Base-by-base conservation (phyloP, 1,140 invertebrate genomes). In the Holotrichia oblita region DNA sequence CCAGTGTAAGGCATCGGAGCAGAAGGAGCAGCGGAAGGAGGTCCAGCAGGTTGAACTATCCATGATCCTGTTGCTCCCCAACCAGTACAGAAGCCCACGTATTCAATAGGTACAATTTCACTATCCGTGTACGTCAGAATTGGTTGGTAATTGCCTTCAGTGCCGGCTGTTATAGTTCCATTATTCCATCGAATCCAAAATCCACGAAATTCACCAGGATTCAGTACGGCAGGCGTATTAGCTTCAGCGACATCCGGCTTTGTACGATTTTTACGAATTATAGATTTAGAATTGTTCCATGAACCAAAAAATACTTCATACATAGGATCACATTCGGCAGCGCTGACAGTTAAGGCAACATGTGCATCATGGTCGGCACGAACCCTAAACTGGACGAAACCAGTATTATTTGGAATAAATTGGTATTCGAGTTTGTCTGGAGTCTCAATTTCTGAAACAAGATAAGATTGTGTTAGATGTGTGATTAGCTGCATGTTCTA, bases 31-130 rank as follows among this genome's bases (percentile, higher is more conserved):
- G 34, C 8, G 3, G 41, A 20, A 12, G 72, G 41, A 6, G 78
- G 12, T 7, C 17, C 27, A 55, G 80, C 64, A 48, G 84, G 84
- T 81, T 96, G 93, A 83, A 97, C 91, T 27, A 93, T 88, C 95
- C 95, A 97, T 42, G 92, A 90, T n/a, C 95, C 95, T 77, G 85
- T 88, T 0, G 95, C 92, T 22, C 95, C 95, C 94, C 94, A 96
- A 61, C 94, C 94, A 61, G 95, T 96, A 86, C 93, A 93, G 12
- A 96, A 90, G 59, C 94, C 95, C 24, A 94, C 92, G 84, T 93
- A 92, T 78, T 89, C 89, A 27, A 96, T 90, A 0, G 88, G 88
- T 82, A 94, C 91, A 0, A 91, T 90, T 80, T 93, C 91, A 0
- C 91, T 91, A 83, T 95, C 93, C 2, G 89, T 85, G 88, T 91